These are phyloP conservation scores for Yasuhikotakia modesta DNA, from an alignment of 2,797 vertebrate species.

Conservation along the genomic window DNA sequence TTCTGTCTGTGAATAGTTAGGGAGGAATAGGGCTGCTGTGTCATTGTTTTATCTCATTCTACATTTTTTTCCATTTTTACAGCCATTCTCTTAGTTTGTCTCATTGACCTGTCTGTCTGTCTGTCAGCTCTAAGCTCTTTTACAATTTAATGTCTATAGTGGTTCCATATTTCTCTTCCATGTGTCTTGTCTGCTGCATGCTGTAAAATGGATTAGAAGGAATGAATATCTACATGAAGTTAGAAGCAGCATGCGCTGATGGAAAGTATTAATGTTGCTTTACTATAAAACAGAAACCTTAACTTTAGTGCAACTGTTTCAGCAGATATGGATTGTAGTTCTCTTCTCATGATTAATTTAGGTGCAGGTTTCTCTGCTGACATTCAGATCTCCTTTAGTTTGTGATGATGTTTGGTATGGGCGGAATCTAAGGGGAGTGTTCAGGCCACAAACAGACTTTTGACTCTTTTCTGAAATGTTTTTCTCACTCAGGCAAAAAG, in stretches of 20 bases:
- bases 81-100: no score
- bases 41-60: constrained; percentile 8
- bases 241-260: no score
- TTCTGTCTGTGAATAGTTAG: constrained; percentile 40
- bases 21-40: constrained; percentile 33
- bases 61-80: no score
- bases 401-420: constrained; percentile 79
- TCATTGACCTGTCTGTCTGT: no score
- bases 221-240: not conserved
- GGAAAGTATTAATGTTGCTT: not conserved
- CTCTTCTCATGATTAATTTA: constrained; percentile 79
- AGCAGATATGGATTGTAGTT: constrained; percentile 22
- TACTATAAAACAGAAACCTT: not conserved
- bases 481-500: not conserved
- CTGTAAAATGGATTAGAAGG: not conserved
- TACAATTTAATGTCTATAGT: no score
- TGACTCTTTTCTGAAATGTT: constrained; percentile 44
- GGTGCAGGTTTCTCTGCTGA: constrained; percentile 74
- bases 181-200: not conserved
- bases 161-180: not conserved
- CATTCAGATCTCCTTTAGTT: constrained; percentile 76
- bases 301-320: constrained; percentile 10
- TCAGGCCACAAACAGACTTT: constrained; percentile 64
- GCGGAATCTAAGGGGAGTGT: constrained; percentile 74
- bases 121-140: not conserved